Conservation (phyloP, 2,113 vertebrate genomes). For the Pollimyrus isidori region DNA sequence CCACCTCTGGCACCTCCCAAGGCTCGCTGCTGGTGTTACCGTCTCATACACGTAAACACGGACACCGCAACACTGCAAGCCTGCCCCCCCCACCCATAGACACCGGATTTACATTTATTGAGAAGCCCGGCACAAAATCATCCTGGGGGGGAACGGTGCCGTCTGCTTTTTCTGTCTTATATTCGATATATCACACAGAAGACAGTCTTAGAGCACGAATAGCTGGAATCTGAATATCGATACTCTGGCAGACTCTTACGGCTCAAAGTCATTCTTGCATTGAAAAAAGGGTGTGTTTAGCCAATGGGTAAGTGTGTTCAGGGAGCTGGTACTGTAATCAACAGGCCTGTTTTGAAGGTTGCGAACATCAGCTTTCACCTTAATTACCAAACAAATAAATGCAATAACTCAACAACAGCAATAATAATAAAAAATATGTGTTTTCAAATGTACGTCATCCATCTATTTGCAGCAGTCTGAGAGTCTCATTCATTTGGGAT, state of each 20-base stretch:
- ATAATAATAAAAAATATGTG: not conserved
- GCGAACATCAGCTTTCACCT: not conserved
- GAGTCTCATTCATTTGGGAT: not conserved
- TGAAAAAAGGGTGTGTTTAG: not conserved
- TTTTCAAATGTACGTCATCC: not conserved
- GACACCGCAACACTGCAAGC: slow-evolving; percentile 32
- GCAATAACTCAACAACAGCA: not conserved
- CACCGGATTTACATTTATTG: not conserved
- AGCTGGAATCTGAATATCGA: not conserved
- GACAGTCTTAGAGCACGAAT: not conserved
- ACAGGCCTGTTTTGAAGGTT: not conserved
- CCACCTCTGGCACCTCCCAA: slow-evolving; percentile 21
- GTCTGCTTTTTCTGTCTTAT: not conserved
- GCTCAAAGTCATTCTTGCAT: not conserved
- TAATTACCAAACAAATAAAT: not conserved
- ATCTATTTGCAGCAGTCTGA: not conserved
- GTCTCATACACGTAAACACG: slow-evolving; percentile 28
- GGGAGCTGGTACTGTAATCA: not conserved
- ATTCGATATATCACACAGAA: not conserved
- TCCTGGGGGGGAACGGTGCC: not conserved
- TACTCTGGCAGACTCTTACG: not conserved
- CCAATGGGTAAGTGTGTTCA: not conserved
- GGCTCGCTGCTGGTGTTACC: not conserved
- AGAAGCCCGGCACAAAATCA: not conserved
- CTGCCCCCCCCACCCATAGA: slow-evolving; percentile 14